These are phyloP conservation scores for Mionectes olivaceus DNA, from an alignment of 2,797 vertebrate genomes.

Conservation along the genomic window DNA sequence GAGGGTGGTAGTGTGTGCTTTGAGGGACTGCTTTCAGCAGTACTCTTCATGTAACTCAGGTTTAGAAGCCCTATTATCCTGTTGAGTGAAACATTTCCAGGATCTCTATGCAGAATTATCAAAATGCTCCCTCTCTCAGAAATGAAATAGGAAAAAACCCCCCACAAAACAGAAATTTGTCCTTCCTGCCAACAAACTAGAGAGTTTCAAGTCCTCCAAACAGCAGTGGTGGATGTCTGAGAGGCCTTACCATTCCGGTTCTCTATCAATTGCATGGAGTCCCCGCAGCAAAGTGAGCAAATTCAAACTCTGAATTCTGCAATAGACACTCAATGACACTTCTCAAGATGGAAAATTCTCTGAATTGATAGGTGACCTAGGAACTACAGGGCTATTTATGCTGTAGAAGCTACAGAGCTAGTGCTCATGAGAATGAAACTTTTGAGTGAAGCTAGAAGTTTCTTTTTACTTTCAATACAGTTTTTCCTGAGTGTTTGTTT, in stretches of 20 bases:
- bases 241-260: not conserved
- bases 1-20: not conserved
- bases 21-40: not conserved
- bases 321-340: not conserved
- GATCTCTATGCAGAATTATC: not conserved
- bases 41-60: not conserved
- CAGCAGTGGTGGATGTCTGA: not conserved
- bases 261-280: not conserved
- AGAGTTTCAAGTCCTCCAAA: not conserved
- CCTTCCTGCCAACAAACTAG: not conserved
- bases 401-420: not conserved
- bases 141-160: not conserved
- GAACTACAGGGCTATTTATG: not conserved
- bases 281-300: not conserved
- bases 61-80: not conserved
- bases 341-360: not conserved
- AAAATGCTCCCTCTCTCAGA: not conserved
- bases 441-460: not conserved
- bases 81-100: not conserved
- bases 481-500: not conserved
- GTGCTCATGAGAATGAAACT: not conserved
- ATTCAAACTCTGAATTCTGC: not conserved
- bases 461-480: not conserved
- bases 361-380: not conserved
- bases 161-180: not conserved